These are phyloP conservation scores for Ormyrus nitidulus DNA, from an alignment of 2,888 invertebrate species.

Conservation along the genomic window DNA sequence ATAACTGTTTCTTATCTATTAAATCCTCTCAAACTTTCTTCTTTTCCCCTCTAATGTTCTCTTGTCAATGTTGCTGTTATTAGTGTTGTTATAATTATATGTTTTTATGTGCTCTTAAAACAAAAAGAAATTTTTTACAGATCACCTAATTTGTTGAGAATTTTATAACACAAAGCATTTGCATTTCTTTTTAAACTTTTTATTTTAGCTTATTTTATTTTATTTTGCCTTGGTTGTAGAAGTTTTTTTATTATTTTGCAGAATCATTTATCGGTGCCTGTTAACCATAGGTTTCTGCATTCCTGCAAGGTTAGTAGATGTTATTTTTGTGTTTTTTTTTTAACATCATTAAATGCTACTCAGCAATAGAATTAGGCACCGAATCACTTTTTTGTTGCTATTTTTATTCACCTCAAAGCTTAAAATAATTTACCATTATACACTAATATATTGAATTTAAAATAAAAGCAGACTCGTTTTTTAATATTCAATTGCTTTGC, in stretches of 20 bases:
- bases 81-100: not conserved
- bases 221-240: constrained; percentile 79
- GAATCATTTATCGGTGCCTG: constrained; percentile 92
- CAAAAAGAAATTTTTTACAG: not conserved
- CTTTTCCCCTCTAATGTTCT: constrained; percentile 18
- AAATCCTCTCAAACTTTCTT: not conserved
- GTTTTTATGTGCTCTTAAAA: constrained; percentile 22
- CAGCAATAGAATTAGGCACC: constrained; percentile 24
- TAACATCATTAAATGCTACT: constrained; percentile 35
- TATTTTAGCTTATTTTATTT: constrained; percentile 70
- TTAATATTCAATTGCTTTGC: not conserved
- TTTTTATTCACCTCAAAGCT: constrained; percentile 3
- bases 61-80: constrained; percentile 10
- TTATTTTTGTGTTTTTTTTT: constrained; percentile 46
- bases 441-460: no score
- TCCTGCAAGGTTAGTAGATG: constrained; percentile 84
- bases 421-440: no score
- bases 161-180: constrained; percentile 37
- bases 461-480: no score
- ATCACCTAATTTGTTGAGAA: not conserved
- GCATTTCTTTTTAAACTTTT: constrained; percentile 59
- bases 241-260: constrained; percentile 81
- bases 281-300: constrained; percentile 89
- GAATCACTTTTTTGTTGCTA: constrained; percentile 26
- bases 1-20: not conserved